Conservation (phyloP, 2,888 invertebrate genomes). For the Perdita meconis region DNA sequence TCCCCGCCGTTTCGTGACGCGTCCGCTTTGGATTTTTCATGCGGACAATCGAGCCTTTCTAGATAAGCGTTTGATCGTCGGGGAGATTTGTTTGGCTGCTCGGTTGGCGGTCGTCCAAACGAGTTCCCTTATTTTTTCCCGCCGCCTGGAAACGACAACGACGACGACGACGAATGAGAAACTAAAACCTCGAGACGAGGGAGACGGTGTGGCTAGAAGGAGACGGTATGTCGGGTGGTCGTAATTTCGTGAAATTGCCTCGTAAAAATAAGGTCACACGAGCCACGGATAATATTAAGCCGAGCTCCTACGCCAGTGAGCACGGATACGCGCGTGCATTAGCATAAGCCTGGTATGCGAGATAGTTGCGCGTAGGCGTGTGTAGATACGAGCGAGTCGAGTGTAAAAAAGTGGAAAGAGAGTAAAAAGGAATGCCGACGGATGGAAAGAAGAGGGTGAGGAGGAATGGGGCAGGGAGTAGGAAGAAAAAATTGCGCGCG, state of each 20-base stretch:
- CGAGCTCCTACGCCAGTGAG: conserved; percentile 57
- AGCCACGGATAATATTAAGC: conserved; percentile 47
- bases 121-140: conserved; percentile 11
- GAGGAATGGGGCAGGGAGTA: conserved; percentile 9
- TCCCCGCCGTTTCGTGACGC: background rate
- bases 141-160: background rate
- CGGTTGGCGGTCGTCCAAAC: conserved; percentile 26
- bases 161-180: background rate
- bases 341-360: conserved; percentile 72
- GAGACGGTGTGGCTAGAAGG: no score
- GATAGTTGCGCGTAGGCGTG: conserved; percentile 70
- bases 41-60: background rate
- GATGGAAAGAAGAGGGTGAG: background rate
- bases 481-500: conserved; percentile 11
- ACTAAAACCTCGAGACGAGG: background rate
- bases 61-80: conserved; percentile 28
- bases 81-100: conserved; percentile 24
- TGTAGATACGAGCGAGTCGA: conserved; percentile 57
- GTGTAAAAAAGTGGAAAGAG: conserved; percentile 59
- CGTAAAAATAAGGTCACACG: conserved; percentile 62
- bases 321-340: conserved; percentile 64
- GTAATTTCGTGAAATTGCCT: conserved; percentile 47
- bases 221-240: conserved; percentile 5
- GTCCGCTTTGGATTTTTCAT: conserved; percentile 3
- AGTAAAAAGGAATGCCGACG: conserved; percentile 53